Evolutionary conservation across 2,113 vertebrate genomes (phyloP).

Genomic region (Xenopus laevis): DNA sequence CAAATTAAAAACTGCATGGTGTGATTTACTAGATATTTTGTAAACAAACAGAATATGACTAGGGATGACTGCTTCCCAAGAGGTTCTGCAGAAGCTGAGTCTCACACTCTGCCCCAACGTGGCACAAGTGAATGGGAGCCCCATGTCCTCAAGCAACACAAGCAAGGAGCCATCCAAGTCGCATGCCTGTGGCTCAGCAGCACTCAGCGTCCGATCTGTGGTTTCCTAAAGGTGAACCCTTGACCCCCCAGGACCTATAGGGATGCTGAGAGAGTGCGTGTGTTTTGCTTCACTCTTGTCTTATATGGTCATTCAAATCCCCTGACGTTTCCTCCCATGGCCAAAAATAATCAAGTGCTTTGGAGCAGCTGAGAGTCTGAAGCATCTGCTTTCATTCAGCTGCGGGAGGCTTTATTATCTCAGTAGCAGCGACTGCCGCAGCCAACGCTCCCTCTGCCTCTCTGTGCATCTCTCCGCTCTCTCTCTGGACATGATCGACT

Average conservation of each 20-base stretch:
- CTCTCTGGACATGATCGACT: conserved; percentile 71
- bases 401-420: conserved; percentile 12
- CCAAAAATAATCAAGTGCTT: conserved; percentile 84
- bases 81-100: neutral
- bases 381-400: conserved; percentile 69
- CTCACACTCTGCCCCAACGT: too few relatives aligned
- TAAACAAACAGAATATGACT: too few relatives aligned
- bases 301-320: conserved; percentile 90
- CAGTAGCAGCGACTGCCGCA: conserved; percentile 47
- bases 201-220: too few relatives aligned
- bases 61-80: too few relatives aligned
- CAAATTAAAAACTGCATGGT: too few relatives aligned
- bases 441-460: conserved; percentile 23
- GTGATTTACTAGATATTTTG: too few relatives aligned
- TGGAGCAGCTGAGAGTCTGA: conserved; percentile 76
- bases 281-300: conserved; percentile 64
- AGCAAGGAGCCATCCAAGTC: neutral
- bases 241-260: conserved; percentile 6
- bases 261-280: conserved; percentile 22
- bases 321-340: conserved; percentile 73
- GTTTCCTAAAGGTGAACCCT: neutral
- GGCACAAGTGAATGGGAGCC: too few relatives aligned
- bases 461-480: neutral
- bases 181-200: neutral
- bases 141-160: neutral